phyloP scores from a whole-genome alignment of 64 coral and sea anemone species.

The Stichodactyla helianthus region DNA sequence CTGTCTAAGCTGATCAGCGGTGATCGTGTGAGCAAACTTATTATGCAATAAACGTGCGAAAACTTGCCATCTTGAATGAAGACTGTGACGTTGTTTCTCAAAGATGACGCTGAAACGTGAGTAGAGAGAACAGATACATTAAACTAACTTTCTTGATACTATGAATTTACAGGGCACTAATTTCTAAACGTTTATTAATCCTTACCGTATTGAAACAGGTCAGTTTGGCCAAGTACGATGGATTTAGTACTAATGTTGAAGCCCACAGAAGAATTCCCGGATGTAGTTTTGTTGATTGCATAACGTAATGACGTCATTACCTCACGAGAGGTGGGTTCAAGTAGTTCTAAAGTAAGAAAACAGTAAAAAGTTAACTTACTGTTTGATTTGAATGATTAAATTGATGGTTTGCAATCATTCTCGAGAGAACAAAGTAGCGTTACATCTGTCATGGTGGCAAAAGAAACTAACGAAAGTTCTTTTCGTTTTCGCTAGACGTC shows the following conservation, averaged over 20 bases:
- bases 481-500: too few species aligned
- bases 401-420: too few species aligned
- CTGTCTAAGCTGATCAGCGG: not conserved
- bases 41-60: not conserved
- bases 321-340: not conserved
- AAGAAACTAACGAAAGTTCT: too few species aligned
- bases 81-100: not conserved
- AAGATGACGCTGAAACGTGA: not conserved
- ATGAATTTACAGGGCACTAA: too few species aligned
- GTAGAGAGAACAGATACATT: not conserved
- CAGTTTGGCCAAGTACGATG: not conserved
- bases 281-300: not conserved
- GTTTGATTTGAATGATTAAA: not conserved
- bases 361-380: not conserved
- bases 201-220: not conserved
- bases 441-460: too few species aligned
- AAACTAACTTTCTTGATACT: not conserved
- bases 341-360: not conserved
- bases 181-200: not conserved
- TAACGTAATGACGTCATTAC: not conserved
- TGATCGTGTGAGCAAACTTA: not conserved
- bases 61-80: not conserved
- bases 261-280: not conserved
- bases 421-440: too few species aligned
- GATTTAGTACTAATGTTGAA: not conserved